A percentile compares a stretch with the other conserved stretches of the same genome.
Evolutionary conservation across 2,113 vertebrate species (phyloP).

Genomic region (Lepus europaeus): DNA sequence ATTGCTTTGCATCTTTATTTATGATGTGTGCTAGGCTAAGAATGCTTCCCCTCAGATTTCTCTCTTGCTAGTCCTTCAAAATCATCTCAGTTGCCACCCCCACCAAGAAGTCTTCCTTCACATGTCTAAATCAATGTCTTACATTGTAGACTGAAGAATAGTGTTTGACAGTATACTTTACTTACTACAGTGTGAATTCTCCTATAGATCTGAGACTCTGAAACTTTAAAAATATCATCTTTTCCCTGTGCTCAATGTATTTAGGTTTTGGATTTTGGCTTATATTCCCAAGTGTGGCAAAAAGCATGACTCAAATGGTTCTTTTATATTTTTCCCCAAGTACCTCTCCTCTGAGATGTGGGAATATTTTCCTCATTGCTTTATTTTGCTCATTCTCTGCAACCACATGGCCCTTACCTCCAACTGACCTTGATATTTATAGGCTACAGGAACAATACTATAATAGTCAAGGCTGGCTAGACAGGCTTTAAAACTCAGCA

Average conservation of each 20-base stretch:
- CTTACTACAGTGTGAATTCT: neutral
- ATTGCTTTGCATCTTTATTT: neutral
- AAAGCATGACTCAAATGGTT: neutral
- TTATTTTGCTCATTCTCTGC: constrained; percentile 21
- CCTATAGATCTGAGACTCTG: constrained; percentile 11
- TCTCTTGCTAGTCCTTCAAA: neutral
- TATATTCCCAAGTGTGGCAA: constrained; percentile 32
- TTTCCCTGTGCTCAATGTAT: neutral
- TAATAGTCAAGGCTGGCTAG: constrained; percentile 30
- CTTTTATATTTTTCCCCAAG: neutral
- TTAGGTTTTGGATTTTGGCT: constrained; percentile 13
- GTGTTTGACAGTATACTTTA: neutral
- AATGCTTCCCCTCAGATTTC: neutral
- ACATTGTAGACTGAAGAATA: neutral
- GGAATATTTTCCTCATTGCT: constrained; percentile 34
- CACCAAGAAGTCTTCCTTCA: neutral
- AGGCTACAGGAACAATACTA: constrained; percentile 53
- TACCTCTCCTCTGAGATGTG: constrained; percentile 62
- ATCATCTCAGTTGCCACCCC: neutral
- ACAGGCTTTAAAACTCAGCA: constrained; percentile 55
- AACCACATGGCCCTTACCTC: constrained; percentile 56
- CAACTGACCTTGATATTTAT: constrained; percentile 64
- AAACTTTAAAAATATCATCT: neutral
- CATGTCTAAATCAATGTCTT: neutral
- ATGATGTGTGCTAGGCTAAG: neutral